Conservation (phyloP, 2,888 invertebrate species). For the Brachyptera putata region DNA sequence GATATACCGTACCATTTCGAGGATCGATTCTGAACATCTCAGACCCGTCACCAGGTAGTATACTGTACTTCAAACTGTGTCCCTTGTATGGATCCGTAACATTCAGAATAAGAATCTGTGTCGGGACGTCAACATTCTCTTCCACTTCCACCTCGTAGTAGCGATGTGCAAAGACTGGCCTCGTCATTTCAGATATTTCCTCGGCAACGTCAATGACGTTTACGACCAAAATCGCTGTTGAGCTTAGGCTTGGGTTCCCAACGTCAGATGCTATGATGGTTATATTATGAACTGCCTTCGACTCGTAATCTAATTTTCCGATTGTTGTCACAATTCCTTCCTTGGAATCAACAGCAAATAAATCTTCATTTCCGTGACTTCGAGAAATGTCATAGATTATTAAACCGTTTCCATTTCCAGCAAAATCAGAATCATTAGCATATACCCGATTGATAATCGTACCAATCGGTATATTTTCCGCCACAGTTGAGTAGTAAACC, state of each 20-base stretch:
- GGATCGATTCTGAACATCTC: conserved; percentile 70
- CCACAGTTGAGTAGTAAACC: conserved; percentile 69
- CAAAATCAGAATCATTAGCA: conserved; percentile 81
- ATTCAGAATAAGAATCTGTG: conserved; percentile 70
- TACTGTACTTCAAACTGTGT: conserved; percentile 47
- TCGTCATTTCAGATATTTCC: conserved; percentile 46
- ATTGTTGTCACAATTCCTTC: conserved; percentile 77
- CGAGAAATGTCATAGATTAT: conserved; percentile 54
- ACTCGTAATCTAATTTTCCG: conserved; percentile 67
- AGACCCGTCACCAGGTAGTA: conserved; percentile 42
- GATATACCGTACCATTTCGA: conserved; percentile 68
- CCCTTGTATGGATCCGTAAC: conserved; percentile 63
- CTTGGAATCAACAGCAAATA: conserved; percentile 79
- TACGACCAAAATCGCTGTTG: conserved; percentile 65
- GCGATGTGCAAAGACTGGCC: conserved; percentile 48
- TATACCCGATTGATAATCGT: conserved; percentile 68
- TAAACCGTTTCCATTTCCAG: conserved; percentile 82
- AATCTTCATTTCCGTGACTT: conserved; percentile 42
- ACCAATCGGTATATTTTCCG: conserved; percentile 71
- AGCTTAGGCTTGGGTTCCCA: conserved; percentile 76
- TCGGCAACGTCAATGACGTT: conserved; percentile 64
- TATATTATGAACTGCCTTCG: conserved; percentile 61
- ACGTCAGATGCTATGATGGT: conserved; percentile 80
- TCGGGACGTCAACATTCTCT: conserved; percentile 73
- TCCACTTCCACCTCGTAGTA: conserved; percentile 79